Evolutionary conservation across 2,797 vertebrate species (phyloP).

Genomic region (Eupleurogrammus muticus): DNA sequence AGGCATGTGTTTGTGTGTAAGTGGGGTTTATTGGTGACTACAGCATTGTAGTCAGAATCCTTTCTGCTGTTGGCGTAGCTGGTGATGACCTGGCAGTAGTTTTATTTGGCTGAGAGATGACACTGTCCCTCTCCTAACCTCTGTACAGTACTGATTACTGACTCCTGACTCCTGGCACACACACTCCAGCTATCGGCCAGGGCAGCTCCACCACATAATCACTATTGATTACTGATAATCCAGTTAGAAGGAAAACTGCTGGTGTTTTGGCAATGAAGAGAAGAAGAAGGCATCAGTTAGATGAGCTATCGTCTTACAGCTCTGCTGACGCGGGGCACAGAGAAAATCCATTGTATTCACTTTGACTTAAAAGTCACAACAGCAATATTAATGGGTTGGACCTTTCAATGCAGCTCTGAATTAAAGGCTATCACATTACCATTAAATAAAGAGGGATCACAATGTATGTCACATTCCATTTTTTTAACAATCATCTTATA

Average conservation of each 20-base stretch:
- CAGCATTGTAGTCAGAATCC: conserved; percentile 19
- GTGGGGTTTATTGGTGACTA: neutral
- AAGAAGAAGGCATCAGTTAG: conserved; percentile 33
- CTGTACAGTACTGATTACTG: conserved; percentile 58
- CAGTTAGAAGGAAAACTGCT: conserved; percentile 65
- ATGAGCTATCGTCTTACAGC: conserved; percentile 41
- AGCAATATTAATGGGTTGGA: neutral
- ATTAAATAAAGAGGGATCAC: neutral
- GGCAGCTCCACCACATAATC: conserved; percentile 68
- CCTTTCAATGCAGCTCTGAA: neutral
- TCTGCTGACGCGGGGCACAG: conserved; percentile 25
- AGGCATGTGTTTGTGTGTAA: neutral
- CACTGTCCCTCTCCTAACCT: conserved; percentile 34
- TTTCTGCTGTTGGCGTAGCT: conserved; percentile 34
- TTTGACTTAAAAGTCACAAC: neutral
- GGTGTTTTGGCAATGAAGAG: conserved; percentile 50
- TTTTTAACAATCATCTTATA: neutral
- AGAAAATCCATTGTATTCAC: neutral
- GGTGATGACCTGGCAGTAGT: conserved; percentile 51
- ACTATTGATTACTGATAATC: conserved; percentile 79
- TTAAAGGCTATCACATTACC: no score
- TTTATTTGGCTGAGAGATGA: conserved; percentile 63
- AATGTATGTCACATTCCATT: neutral
- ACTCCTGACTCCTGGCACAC: conserved; percentile 59
- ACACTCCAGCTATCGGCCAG: conserved; percentile 48